A percentile compares a stretch with the other conserved stretches of the same genome.
Evolutionary conservation across 1,140 invertebrate species (phyloP).

Genomic region (Melitaea cinxia): DNA sequence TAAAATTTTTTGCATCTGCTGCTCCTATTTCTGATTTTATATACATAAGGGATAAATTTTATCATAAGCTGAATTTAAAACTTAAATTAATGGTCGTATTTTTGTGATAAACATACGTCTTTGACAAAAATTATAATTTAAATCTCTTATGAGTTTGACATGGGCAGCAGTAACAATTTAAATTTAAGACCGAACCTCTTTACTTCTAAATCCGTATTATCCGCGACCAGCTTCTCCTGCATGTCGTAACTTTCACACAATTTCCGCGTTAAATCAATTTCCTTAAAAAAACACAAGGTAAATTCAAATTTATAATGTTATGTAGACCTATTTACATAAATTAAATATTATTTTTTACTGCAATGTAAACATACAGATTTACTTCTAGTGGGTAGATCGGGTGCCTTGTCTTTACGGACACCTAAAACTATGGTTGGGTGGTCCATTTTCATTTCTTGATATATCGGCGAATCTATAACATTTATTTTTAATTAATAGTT

Average conservation of each 20-base stretch:
- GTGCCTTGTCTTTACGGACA: constrained; percentile 8
- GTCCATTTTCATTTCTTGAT: constrained; percentile 58
- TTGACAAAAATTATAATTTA: constrained; percentile 2
- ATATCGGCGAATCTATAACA: constrained; percentile 34
- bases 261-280: constrained; percentile 78
- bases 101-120: background rate
- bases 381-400: constrained; percentile 45
- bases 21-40: no score
- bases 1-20: no score
- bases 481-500: no score
- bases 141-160: background rate
- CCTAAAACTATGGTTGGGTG: constrained; percentile 50
- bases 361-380: constrained; percentile 64
- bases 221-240: constrained; percentile 84
- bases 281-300: constrained; percentile 61
- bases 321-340: background rate
- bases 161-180: background rate
- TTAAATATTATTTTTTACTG: background rate
- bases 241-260: constrained; percentile 83
- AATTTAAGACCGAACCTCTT: constrained; percentile 72
- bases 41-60: no score
- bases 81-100: no score
- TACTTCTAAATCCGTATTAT: constrained; percentile 84
- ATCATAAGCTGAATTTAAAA: no score
- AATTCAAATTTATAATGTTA: background rate